phyloP scores from a whole-genome alignment of 2,113 vertebrate species.

The Scytalopus superciliaris region DNA sequence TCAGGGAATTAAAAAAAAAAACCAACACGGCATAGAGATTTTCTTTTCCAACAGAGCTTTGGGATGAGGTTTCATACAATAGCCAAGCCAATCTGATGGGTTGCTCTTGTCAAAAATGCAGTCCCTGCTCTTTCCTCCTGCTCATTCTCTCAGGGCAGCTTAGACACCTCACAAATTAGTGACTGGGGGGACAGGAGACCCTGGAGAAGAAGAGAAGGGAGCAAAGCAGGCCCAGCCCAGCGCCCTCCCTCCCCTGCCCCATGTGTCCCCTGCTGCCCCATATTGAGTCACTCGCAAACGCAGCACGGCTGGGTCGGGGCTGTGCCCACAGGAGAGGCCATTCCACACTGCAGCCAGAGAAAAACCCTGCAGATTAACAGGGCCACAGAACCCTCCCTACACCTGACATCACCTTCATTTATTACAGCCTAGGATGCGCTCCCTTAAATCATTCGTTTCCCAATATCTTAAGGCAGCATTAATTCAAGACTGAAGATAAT shows the following conservation, averaged over 20 bases:
- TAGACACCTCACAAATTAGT: not conserved
- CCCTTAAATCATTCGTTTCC: not conserved
- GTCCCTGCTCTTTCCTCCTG: not conserved
- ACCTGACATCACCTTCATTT: not conserved
- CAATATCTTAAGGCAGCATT: not conserved
- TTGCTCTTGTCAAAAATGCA: not conserved
- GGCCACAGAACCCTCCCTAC: not conserved
- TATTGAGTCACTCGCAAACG: not conserved
- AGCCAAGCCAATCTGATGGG: not conserved
- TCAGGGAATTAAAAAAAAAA: not conserved
- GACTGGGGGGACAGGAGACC: not conserved
- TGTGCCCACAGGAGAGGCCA: not conserved
- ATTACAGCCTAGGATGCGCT: not conserved
- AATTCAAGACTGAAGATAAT: not conserved
- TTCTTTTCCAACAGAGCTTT: not conserved
- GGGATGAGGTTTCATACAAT: not conserved
- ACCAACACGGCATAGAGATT: not conserved
- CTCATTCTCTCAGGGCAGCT: not conserved
- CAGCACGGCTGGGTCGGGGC: not conserved
- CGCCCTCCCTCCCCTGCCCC: not conserved
- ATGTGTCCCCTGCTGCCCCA: not conserved
- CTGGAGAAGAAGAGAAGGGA: not conserved
- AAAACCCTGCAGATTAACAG: not conserved
- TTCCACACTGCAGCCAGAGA: not conserved
- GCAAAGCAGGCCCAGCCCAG: not conserved